Evolutionary conservation across 2,797 vertebrate species (phyloP).

Genomic region (Darevskia mixta): DNA sequence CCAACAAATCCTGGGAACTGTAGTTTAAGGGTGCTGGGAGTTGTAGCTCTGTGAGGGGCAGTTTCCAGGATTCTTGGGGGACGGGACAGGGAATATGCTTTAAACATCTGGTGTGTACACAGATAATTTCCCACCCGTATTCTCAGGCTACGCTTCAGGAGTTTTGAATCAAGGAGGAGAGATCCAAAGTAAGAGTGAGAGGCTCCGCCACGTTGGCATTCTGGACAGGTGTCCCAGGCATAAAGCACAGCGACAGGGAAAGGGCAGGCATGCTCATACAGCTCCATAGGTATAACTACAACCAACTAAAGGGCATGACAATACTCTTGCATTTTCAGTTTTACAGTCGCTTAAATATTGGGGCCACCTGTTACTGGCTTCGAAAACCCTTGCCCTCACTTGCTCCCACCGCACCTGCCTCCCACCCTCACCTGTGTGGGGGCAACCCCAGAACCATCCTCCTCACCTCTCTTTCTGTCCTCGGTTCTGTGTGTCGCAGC

Average conservation of each 20-base stretch:
- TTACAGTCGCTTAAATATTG: no score
- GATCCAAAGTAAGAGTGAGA: background rate
- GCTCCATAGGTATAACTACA: background rate
- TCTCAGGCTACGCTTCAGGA: background rate
- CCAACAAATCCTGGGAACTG: no score
- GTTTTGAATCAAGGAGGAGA: no score
- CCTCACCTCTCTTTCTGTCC: background rate
- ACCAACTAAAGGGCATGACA: background rate
- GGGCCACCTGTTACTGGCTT: background rate
- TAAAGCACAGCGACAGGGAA: no score
- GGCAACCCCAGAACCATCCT: no score
- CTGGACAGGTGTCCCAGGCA: background rate
- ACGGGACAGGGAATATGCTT: no score
- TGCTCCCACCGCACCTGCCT: background rate
- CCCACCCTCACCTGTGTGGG: background rate
- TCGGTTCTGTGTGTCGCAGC: fast-evolving
- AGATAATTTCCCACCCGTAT: background rate
- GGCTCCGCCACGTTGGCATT: background rate
- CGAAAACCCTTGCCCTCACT: background rate
- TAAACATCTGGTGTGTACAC: no score
- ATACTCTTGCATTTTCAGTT: background rate
- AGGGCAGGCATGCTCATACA: no score
- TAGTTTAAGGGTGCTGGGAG: no score
- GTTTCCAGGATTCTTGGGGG: no score
- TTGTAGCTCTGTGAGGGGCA: no score